Conservation (phyloP, 2,797 vertebrate species). For the Coracias cyanogaster region DNA sequence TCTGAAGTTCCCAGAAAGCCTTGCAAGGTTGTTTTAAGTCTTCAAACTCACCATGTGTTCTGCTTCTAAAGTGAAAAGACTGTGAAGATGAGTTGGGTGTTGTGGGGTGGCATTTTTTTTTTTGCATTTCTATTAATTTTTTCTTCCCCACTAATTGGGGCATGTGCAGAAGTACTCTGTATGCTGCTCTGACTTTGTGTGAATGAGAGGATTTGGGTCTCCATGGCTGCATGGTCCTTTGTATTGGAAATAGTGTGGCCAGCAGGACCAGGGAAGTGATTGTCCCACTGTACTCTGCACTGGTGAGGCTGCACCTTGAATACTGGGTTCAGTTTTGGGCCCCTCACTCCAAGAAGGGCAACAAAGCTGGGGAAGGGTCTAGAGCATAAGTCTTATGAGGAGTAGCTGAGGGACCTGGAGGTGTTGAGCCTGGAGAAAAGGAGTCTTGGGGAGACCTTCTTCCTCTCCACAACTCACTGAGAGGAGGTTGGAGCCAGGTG, state of each 20-base stretch:
- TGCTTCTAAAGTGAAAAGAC: background rate
- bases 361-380: background rate
- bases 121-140: background rate
- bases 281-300: too few species aligned
- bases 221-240: background rate
- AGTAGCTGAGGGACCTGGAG: background rate
- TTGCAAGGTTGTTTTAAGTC: background rate
- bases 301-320: background rate
- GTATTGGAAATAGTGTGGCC: background rate
- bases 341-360: too few species aligned
- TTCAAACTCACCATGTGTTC: background rate
- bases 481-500: too few species aligned
- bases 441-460: background rate
- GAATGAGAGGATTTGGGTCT: background rate
- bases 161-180: background rate
- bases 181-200: background rate
- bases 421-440: background rate
- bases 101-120: background rate
- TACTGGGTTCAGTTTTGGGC: too few species aligned
- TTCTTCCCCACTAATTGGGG: rapidly evolving
- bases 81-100: background rate
- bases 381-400: background rate
- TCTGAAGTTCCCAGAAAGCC: background rate
- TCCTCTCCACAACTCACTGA: background rate
- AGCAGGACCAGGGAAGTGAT: background rate